Base-by-base conservation (phyloP, 1,140 invertebrate species). In the Campoletis sonorensis region DNA sequence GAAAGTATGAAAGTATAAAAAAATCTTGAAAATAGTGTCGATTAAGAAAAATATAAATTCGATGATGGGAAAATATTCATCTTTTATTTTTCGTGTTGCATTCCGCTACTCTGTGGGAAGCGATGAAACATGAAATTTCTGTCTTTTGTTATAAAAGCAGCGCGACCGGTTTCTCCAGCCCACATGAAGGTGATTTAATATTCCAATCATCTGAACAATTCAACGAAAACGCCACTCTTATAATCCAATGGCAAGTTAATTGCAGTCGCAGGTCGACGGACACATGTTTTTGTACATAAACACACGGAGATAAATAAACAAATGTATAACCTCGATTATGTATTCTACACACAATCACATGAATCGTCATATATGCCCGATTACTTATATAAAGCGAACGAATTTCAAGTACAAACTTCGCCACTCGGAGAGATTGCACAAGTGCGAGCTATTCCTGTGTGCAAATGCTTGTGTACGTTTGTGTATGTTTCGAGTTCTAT, bases 221-320 rank as follows among this genome's bases (percentile, higher is more conserved):
- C 58, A 61, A 78, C 33, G 80, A 27, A 67, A 45, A n/a, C 58
- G 26, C 67, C 54, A 54, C 67, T 71, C 73, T 84, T 71, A 81
- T 78, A 68, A 40, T n/a, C 37, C 4, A 72, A 76, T 77, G 81
- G 81, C 72, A 85, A 80, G 81, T 83, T 84, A 85, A 85, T 84
- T 83, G 84, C 83, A 79, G 58, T n/a, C n/a, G n/a, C 58, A 61
- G 58, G 16, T 61, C 58, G 21, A 61, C 58, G 58, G 3, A 61
- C 58, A 61, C n/a, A 61, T n/a, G 58, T 61, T 61, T n/a, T 21
- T 61, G 4, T 61, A 33, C 30, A 33, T 33, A 2, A 2, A 33
- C 30, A 7, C 30, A 33, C 30, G 7, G 3, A 33, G 2, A 33
- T 33, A 33, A 33, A 33, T 33, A 33, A 33, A 33, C 7, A 33